Percentiles rank a stretch among this genome's conserved stretches.
These are phyloP conservation scores for Bovichtus variegatus DNA, from an alignment of 2,797 vertebrate genomes.

Conservation along the genomic window DNA sequence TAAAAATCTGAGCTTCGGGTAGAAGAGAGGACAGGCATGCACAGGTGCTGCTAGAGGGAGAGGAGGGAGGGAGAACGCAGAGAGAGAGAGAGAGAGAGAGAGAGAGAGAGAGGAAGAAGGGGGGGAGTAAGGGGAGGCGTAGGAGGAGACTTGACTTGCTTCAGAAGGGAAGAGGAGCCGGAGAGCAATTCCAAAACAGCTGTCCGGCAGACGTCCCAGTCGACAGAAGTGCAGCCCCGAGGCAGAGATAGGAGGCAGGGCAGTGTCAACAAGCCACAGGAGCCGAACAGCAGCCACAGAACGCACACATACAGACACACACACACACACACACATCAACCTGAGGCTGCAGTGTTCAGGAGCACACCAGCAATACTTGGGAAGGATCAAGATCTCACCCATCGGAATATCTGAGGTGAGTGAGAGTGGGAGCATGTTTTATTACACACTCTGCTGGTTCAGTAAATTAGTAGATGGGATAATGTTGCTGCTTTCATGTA, in stretches of 20 bases:
- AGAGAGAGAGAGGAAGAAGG: conserved; percentile 27
- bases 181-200: conserved; percentile 86
- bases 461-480: background rate
- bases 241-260: conserved; percentile 70
- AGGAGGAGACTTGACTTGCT: conserved; percentile 82
- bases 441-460: conserved; percentile 12
- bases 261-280: conserved; percentile 71
- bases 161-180: conserved; percentile 74
- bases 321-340: conserved; percentile 36
- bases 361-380: conserved; percentile 30
- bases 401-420: conserved; percentile 68
- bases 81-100: conserved; percentile 39
- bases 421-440: conserved; percentile 8
- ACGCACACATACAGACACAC: conserved; percentile 44
- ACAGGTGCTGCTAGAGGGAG: conserved; percentile 77
- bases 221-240: conserved; percentile 71
- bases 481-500: conserved; percentile 12
- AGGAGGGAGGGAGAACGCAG: conserved; percentile 7
- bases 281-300: conserved; percentile 61
- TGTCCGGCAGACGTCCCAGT: conserved; percentile 84
- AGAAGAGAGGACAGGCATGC: conserved; percentile 68
- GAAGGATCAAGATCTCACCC: conserved; percentile 40
- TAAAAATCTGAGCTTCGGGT: conserved; percentile 44
- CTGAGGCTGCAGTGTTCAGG: conserved; percentile 39
- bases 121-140: conserved; percentile 45